Conservation (phyloP, 2,113 vertebrate species). For the Sinocyclocheilus grahami region DNA sequence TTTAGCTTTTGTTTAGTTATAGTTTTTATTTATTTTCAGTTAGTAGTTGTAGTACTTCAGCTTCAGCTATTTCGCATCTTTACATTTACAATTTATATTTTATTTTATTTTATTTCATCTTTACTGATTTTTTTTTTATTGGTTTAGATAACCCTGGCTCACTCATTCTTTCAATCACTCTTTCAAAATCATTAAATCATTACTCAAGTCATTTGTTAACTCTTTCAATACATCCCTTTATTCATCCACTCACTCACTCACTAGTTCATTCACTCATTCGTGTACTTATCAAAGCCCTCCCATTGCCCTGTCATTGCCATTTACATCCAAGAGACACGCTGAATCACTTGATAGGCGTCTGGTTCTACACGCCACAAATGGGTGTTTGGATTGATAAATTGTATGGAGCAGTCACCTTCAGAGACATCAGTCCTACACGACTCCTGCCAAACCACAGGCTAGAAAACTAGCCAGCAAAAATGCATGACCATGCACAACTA, state of each 20-base stretch:
- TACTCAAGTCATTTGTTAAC: neutral
- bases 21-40: neutral
- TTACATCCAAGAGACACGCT: constrained; percentile 30
- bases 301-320: constrained; percentile 35
- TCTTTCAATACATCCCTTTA: neutral
- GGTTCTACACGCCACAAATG: constrained; percentile 44
- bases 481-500: constrained; percentile 55
- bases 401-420: constrained; percentile 55
- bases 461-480: constrained; percentile 53
- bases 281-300: neutral
- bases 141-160: neutral
- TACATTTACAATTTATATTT: neutral
- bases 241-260: neutral
- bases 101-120: neutral
- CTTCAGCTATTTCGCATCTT: neutral
- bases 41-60: no score
- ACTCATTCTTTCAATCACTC: neutral
- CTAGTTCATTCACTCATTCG: constrained; percentile 23
- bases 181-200: neutral
- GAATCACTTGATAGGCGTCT: constrained; percentile 33
- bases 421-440: constrained; percentile 4
- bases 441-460: constrained; percentile 55
- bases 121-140: neutral
- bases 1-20: neutral
- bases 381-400: constrained; percentile 46